Evolutionary conservation across 53 echinoderm and acorn worm genomes (phyloP).

Genomic region (Echinometra lucunter): DNA sequence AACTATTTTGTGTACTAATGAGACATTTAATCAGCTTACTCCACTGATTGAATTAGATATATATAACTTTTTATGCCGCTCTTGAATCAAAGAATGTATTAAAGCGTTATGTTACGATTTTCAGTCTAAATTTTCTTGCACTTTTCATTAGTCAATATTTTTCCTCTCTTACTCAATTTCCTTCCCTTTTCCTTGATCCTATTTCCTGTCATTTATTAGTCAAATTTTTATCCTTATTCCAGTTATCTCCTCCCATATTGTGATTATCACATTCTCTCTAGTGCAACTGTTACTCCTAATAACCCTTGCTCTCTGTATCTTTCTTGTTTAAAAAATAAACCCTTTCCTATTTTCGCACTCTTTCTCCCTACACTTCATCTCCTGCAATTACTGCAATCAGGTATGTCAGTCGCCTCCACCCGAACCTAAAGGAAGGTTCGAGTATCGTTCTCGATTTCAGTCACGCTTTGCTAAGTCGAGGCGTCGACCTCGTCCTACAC

Average conservation of each 20-base stretch:
- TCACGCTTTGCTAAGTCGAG: slow-evolving; percentile 85
- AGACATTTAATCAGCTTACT: too few species aligned
- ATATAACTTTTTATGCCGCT: too few species aligned
- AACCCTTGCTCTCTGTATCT: background rate
- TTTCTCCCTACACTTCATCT: background rate
- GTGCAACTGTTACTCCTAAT: background rate
- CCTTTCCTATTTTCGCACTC: background rate
- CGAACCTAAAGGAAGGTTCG: slow-evolving; percentile 60
- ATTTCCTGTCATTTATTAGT: background rate
- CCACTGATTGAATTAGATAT: too few species aligned
- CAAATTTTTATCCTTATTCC: background rate
- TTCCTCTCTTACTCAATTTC: background rate
- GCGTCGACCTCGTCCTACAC: slow-evolving; percentile 59
- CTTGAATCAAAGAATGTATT: too few species aligned
- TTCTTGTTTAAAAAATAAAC: background rate
- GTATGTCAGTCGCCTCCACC: background rate
- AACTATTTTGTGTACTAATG: background rate
- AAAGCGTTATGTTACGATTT: background rate
- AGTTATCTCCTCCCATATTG: background rate
- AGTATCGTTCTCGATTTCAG: slow-evolving; percentile 82
- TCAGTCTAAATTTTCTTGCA: background rate
- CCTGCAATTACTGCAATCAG: background rate
- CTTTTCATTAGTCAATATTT: background rate
- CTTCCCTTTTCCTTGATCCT: background rate
- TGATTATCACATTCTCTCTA: background rate